phyloP scores from a whole-genome alignment of 2,888 invertebrate genomes.

The Blastobasis adustella region DNA sequence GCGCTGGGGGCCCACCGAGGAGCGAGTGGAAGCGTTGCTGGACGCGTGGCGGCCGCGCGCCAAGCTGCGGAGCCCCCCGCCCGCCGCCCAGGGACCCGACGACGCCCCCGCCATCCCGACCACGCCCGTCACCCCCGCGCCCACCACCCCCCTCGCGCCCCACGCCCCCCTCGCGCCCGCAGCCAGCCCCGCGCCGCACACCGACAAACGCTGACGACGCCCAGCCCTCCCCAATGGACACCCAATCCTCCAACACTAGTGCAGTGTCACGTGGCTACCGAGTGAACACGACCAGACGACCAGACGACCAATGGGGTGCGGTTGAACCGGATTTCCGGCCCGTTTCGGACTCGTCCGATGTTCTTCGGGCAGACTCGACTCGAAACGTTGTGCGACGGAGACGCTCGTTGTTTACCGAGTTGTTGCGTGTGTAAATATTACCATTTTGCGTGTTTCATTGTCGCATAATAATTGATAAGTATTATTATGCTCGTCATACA shows the following conservation, averaged over 20 bases:
- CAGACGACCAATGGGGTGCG: not conserved
- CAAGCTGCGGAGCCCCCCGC: slow-evolving; percentile 70
- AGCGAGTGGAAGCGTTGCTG: slow-evolving; percentile 88
- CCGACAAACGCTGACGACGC: slow-evolving; percentile 8
- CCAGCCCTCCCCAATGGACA: slow-evolving; percentile 13
- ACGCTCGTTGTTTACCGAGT: no score
- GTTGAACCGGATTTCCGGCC: not conserved
- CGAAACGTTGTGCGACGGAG: no score
- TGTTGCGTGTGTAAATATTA: no score
- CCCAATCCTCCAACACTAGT: not conserved
- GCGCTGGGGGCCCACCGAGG: slow-evolving; percentile 95
- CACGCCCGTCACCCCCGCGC: slow-evolving; percentile 18
- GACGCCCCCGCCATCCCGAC: slow-evolving; percentile 15
- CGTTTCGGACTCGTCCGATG: not conserved
- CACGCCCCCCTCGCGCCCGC: slow-evolving; percentile 14
- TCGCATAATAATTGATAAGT: no score
- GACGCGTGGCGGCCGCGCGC: slow-evolving; percentile 91
- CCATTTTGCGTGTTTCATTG: no score
- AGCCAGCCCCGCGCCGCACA: slow-evolving; percentile 3
- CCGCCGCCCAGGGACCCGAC: slow-evolving; percentile 19
- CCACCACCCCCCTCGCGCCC: slow-evolving; percentile 17
- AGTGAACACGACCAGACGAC: not conserved
- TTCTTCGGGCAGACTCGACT: no score
- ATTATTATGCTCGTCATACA: no score
- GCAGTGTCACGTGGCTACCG: not conserved